Percentiles rank a stretch among this genome's conserved stretches.
These are phyloP conservation scores for Biston betularia DNA, from an alignment of 2,888 invertebrate species.

Conservation along the genomic window DNA sequence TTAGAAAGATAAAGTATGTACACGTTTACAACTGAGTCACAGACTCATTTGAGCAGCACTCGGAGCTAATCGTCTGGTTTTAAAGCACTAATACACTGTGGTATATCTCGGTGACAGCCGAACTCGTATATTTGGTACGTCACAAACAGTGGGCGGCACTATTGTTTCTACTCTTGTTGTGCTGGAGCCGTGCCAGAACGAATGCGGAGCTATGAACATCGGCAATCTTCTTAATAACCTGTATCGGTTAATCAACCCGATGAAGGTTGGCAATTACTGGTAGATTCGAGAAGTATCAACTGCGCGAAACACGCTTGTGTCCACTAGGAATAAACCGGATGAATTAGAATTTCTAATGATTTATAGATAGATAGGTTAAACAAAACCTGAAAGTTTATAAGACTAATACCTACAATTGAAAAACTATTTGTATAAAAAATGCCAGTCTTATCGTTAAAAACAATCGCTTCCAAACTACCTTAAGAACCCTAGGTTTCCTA, in stretches of 20 bases:
- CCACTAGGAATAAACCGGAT: background rate
- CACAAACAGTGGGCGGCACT: constrained; percentile 65
- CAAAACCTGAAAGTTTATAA: too few species aligned
- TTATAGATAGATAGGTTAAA: too few species aligned
- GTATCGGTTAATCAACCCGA: constrained; percentile 82
- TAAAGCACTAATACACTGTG: constrained; percentile 52
- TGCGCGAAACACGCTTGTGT: constrained; percentile 24
- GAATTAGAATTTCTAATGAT: too few species aligned
- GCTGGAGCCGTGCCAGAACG: constrained; percentile 74
- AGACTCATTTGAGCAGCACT: constrained; percentile 22
- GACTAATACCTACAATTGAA: too few species aligned
- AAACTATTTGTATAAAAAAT: too few species aligned
- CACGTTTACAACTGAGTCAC: constrained; percentile 28
- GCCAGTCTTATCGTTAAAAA: too few species aligned
- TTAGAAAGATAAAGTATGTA: too few species aligned
- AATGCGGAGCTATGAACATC: constrained; percentile 77
- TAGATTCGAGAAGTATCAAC: constrained; percentile 45
- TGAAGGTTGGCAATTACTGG: constrained; percentile 65
- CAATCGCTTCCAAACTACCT: too few species aligned
- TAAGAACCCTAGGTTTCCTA: too few species aligned
- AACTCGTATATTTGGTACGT: constrained; percentile 62
- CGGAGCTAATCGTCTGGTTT: constrained; percentile 32
- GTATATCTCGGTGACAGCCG: constrained; percentile 52
- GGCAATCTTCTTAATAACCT: constrained; percentile 79
- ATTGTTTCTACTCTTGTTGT: constrained; percentile 63